Base-by-base conservation (phyloP, 2,888 invertebrate genomes). In the Ormyrus thymus region DNA sequence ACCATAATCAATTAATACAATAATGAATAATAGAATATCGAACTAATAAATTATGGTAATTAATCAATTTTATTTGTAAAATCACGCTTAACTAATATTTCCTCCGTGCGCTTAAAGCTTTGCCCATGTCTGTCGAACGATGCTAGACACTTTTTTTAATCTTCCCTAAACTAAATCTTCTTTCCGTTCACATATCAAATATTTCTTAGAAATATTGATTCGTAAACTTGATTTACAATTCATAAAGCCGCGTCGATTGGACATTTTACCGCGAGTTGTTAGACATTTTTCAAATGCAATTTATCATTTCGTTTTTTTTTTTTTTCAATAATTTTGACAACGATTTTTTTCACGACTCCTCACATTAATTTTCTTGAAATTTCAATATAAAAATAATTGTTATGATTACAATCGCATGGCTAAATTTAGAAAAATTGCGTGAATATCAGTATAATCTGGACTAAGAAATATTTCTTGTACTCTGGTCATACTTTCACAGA, bases 351-450 rank as follows among this genome's bases (percentile, higher is more conserved):
- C 55, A 56, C 48, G 15, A 71, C 68, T 76, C 74, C 50, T 10
- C 45, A 58, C n/a, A 51, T 53, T 69, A 29, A 29, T 46, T 62
- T 66, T 66, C 61, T 43, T 69, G 46, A 65, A 76, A 76, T 68
- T 73, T 69, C 29, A 64, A 74, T 80, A 80, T 48, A 80, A 80
- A 80, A 80, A 80, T 80, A 80, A 77, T 65, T 77, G 50, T 69
- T 69, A 66, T 72, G 9, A 76, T 66, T 51, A 29, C 29, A 55
- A 76, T 68, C 13, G 48, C 56, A 66, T 51, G 53, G 29, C 70
- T 79, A 75, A 29, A 75, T 75, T 48, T 66, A 71, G 51, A 71
- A 61, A 65, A 65, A 79, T 79, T 72, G 48, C 55, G 13, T 61
- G 48, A 62, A 48, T 48, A 59, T 53, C 43, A 53, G 9, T 15